Evolutionary conservation across 1,140 invertebrate genomes (phyloP).

Genomic region (Probaryconus sp.): DNA sequence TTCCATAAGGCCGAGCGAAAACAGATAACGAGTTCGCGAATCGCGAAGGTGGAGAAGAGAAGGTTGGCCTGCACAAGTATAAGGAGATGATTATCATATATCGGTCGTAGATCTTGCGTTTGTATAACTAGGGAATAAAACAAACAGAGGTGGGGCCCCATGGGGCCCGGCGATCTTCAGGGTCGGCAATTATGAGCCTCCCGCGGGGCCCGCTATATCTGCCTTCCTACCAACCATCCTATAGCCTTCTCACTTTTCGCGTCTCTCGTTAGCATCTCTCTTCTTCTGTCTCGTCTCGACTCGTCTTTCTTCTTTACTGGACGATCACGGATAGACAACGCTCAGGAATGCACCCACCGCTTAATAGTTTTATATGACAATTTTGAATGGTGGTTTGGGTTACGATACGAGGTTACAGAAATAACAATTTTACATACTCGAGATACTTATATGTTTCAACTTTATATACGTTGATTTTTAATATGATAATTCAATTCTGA

Average conservation of each 20-base stretch:
- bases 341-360: slow-evolving; percentile 52
- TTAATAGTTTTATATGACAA: slow-evolving; percentile 42
- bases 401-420: slow-evolving; percentile 29
- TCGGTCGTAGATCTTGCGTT: slow-evolving; percentile 78
- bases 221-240: slow-evolving; percentile 62
- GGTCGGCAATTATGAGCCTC: slow-evolving; percentile 78
- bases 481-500: too few species aligned
- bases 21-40: slow-evolving; percentile 40
- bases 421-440: too few species aligned
- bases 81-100: slow-evolving; percentile 77
- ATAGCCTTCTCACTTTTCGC: slow-evolving; percentile 49
- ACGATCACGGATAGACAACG: slow-evolving; percentile 44
- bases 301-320: slow-evolving; percentile 24
- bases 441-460: too few species aligned
- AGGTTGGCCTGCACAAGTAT: slow-evolving; percentile 36
- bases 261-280: slow-evolving; percentile 45
- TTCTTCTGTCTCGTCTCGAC: slow-evolving; percentile 35
- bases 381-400: slow-evolving; percentile 8
- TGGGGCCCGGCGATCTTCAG: slow-evolving; percentile 76
- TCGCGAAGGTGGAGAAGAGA: slow-evolving; percentile 51
- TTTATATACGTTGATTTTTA: too few species aligned
- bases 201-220: slow-evolving; percentile 73
- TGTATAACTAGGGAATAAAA: slow-evolving; percentile 78
- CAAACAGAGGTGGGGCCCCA: slow-evolving; percentile 77
- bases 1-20: not conserved